A percentile compares a stretch with the other conserved stretches of the same genome.
Evolutionary conservation across 2,797 vertebrate species (phyloP).

Genomic region (Melanotaenia maccullochi): DNA sequence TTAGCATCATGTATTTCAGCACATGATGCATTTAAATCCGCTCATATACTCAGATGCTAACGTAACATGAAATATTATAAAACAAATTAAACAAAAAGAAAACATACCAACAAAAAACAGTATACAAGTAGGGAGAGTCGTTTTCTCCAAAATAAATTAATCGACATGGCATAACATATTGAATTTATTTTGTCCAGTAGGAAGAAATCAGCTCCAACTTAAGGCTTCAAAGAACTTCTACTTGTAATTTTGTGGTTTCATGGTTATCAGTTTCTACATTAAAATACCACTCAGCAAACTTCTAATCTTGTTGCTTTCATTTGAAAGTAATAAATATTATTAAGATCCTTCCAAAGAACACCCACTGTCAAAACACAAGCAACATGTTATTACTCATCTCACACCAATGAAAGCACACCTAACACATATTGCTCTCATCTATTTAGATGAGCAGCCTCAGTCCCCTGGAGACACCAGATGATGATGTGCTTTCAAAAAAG

Average conservation of each 20-base stretch:
- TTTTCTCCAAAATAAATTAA: too few species aligned
- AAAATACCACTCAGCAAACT: background rate
- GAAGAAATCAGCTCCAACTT: too few species aligned
- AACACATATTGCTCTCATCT: conserved; percentile 20
- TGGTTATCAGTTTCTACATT: background rate
- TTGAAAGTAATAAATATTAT: background rate
- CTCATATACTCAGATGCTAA: too few species aligned
- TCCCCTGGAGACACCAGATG: conserved; percentile 37
- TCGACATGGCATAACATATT: too few species aligned
- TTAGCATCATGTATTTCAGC: too few species aligned
- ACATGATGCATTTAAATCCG: too few species aligned
- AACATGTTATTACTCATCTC: background rate
- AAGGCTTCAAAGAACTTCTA: background rate
- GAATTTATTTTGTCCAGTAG: too few species aligned
- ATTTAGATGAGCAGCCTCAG: conserved; percentile 14
- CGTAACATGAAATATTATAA: too few species aligned
- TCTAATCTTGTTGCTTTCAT: background rate
- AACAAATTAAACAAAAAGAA: too few species aligned
- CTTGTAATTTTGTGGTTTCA: background rate
- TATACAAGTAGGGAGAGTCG: too few species aligned
- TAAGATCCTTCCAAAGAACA: conserved; percentile 1
- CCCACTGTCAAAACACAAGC: background rate
- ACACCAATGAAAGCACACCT: background rate
- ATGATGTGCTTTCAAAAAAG: conserved; percentile 27
- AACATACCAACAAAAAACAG: too few species aligned